Conservation (phyloP, 1,140 invertebrate genomes). For the Geopemphigus sp. region DNA sequence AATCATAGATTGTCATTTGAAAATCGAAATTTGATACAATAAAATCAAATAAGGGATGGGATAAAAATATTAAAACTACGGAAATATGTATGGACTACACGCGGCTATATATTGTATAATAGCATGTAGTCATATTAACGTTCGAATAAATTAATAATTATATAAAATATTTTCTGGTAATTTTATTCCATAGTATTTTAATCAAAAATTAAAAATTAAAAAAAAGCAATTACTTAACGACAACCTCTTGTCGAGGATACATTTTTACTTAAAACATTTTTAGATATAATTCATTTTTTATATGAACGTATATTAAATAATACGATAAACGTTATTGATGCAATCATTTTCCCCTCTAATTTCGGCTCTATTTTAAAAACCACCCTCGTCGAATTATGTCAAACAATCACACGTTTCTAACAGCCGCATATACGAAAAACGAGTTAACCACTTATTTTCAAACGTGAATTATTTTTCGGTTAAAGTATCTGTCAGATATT, state of each 20-base stretch:
- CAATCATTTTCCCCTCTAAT: not conserved
- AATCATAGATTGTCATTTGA: too few species aligned
- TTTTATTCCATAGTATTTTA: not conserved
- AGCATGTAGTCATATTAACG: too few species aligned
- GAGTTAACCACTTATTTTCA: not conserved
- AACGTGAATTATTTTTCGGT: slow-evolving; percentile 16
- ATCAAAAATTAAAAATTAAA: not conserved
- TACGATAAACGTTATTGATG: not conserved
- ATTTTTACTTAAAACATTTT: not conserved
- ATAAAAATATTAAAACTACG: too few species aligned
- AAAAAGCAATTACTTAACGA: slow-evolving; percentile 21
- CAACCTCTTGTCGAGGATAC: not conserved
- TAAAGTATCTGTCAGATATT: slow-evolving; percentile 16
- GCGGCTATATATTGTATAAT: too few species aligned
- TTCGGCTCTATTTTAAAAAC: not conserved
- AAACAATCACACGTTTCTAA: slow-evolving; percentile 26
- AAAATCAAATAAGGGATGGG: too few species aligned
- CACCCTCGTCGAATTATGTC: slow-evolving; percentile 36
- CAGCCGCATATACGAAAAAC: too few species aligned
- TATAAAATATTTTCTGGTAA: not conserved
- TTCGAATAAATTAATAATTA: not conserved
- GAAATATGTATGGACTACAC: too few species aligned
- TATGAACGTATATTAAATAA: slow-evolving; percentile 1
- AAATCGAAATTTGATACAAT: too few species aligned
- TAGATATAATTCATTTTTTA: not conserved